These are phyloP conservation scores for Synodontis membranacea DNA, from an alignment of 2,113 vertebrate species.

Conservation along the genomic window DNA sequence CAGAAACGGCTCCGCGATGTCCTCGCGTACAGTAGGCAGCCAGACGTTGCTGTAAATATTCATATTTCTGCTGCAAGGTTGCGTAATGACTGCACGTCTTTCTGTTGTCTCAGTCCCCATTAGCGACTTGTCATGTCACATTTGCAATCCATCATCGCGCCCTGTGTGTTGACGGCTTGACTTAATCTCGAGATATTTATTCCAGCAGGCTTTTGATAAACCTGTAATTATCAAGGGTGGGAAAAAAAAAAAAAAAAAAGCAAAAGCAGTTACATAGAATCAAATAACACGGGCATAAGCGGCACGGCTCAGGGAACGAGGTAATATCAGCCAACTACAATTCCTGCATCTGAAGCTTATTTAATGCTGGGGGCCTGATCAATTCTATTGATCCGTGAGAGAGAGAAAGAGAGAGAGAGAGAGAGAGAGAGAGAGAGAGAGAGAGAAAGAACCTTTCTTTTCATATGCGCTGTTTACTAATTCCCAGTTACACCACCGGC, in stretches of 20 bases:
- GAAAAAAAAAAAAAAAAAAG: neutral
- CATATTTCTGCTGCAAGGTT: neutral
- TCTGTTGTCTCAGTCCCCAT: neutral
- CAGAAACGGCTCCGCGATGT: neutral
- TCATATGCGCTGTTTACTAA: constrained; percentile 59
- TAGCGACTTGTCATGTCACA: constrained; percentile 3
- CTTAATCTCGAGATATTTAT: constrained; percentile 13
- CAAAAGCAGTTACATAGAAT: neutral
- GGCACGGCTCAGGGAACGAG: constrained; percentile 19
- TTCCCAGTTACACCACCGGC: constrained; percentile 53
- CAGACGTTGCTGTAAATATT: neutral
- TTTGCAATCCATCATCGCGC: neutral
- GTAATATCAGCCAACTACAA: constrained; percentile 36
- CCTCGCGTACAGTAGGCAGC: neutral
- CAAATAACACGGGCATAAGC: constrained; percentile 13
- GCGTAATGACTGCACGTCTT: neutral
- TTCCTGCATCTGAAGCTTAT: constrained; percentile 48
- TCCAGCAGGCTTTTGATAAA: constrained; percentile 26
- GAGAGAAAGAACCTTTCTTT: constrained; percentile 47
- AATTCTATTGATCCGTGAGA: constrained; percentile 54
- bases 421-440: neutral
- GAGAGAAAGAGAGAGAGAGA: constrained; percentile 32
- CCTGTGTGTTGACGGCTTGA: constrained; percentile 6
- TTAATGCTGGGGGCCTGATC: constrained; percentile 56
- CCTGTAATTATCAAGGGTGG: constrained; percentile 36